These are phyloP conservation scores for Nemapogon koenigi DNA, from an alignment of 2,888 invertebrate genomes.

Conservation along the genomic window DNA sequence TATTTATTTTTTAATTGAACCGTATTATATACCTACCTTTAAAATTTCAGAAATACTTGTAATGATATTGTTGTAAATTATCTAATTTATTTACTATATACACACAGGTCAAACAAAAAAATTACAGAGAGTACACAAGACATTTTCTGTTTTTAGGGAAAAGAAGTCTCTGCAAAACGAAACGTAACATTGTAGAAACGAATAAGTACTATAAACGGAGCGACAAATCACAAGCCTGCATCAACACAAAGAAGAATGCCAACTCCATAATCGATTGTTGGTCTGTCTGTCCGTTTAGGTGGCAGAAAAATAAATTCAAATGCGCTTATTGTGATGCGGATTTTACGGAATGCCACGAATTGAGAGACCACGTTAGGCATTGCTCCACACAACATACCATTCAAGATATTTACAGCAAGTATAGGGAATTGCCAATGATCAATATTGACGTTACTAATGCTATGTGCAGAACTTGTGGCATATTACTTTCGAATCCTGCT, in stretches of 20 bases:
- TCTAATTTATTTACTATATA: too few species aligned
- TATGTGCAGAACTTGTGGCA: slow-evolving; percentile 32
- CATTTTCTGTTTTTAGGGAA: slow-evolving; percentile 60
- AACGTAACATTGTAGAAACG: slow-evolving; percentile 11
- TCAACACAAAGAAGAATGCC: slow-evolving; percentile 48
- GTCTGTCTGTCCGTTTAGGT: slow-evolving; percentile 44
- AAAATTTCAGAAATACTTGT: too few species aligned
- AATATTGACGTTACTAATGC: slow-evolving; percentile 44
- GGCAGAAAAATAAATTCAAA: slow-evolving; percentile 47
- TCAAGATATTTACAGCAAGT: slow-evolving; percentile 49
- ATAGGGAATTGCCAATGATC: slow-evolving; percentile 49
- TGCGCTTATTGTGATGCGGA: slow-evolving; percentile 48
- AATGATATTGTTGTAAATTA: too few species aligned
- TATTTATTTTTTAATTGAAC: too few species aligned
- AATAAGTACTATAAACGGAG: slow-evolving; percentile 38
- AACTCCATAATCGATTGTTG: slow-evolving; percentile 41
- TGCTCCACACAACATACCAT: slow-evolving; percentile 33
- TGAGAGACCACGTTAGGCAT: slow-evolving; percentile 35
- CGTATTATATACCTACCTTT: too few species aligned
- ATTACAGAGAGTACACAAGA: too few species aligned
- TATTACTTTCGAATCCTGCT: slow-evolving; percentile 25
- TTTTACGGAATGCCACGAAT: slow-evolving; percentile 35
- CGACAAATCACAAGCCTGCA: slow-evolving; percentile 40
- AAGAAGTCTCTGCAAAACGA: too few species aligned
- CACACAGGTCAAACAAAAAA: too few species aligned